phyloP scores from a whole-genome alignment of 1,140 invertebrate genomes.

The Caenorhabditis tropicalis region DNA sequence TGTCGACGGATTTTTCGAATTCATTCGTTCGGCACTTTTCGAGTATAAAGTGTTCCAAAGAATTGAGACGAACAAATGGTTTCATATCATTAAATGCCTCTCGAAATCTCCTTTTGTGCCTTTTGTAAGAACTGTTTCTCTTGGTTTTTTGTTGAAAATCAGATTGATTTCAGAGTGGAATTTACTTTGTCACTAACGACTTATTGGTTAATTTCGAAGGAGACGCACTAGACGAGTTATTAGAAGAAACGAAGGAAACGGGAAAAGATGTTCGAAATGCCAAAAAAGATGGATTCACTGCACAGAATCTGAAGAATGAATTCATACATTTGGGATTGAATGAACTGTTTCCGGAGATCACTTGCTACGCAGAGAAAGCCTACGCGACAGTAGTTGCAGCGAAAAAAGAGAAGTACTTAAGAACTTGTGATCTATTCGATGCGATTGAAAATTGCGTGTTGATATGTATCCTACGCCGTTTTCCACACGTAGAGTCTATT shows the following conservation, averaged over 20 bases:
- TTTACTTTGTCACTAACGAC: not conserved
- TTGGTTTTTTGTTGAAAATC: no score
- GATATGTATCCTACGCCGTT: not conserved
- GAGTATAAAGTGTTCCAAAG: not conserved
- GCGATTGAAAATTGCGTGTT: not conserved
- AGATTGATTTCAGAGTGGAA: no score
- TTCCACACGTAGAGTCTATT: not conserved
- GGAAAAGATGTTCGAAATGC: not conserved
- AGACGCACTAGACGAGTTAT: no score
- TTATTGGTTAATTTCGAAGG: not conserved
- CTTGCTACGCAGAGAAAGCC: not conserved
- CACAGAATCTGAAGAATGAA: not conserved
- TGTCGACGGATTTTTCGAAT: not conserved
- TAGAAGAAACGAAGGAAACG: not conserved
- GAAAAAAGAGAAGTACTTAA: not conserved
- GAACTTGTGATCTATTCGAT: constrained; percentile 1
- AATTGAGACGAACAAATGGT: no score
- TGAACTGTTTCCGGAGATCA: not conserved
- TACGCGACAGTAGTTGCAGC: not conserved
- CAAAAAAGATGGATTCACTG: not conserved
- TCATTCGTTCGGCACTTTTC: not conserved
- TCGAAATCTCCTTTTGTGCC: not conserved
- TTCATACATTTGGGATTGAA: not conserved
- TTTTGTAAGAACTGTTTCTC: not conserved
- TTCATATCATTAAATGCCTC: not conserved